These are phyloP conservation scores for Ischnus inquisitorius DNA, from an alignment of 2,888 invertebrate genomes.

Conservation along the genomic window DNA sequence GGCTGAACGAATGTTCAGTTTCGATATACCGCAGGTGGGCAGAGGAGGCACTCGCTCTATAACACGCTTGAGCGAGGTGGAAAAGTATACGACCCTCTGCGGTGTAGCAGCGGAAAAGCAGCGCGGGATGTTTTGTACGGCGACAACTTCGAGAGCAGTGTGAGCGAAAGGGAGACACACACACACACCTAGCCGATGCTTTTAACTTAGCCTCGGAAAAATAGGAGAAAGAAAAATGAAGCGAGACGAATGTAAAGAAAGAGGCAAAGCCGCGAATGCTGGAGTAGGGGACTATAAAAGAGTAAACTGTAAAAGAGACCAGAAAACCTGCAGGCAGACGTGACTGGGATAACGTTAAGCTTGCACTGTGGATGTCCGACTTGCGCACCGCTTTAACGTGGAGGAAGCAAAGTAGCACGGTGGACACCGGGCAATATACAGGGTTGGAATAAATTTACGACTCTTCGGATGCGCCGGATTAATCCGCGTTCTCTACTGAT, in stretches of 20 bases:
- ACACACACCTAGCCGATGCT: conserved; percentile 15
- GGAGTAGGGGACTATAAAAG: conserved; percentile 19
- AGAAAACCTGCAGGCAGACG: conserved; percentile 70
- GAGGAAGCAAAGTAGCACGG: conserved; percentile 21
- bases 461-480: conserved; percentile 74
- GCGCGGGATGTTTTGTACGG: conserved; percentile 36
- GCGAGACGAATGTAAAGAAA: conserved; percentile 39
- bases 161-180: background rate
- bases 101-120: conserved; percentile 33
- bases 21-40: conserved; percentile 6
- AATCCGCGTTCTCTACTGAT: conserved; percentile 70
- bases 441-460: conserved; percentile 80
- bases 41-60: background rate
- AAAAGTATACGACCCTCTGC: conserved; percentile 45
- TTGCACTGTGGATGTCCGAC: conserved; percentile 71
- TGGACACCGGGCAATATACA: conserved; percentile 67
- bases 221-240: conserved; percentile 47
- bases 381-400: conserved; percentile 48
- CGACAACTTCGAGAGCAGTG: conserved; percentile 21
- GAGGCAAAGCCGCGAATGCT: background rate
- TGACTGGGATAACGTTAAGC: conserved; percentile 80
- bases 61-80: background rate
- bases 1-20: conserved; percentile 40
- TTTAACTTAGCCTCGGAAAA: conserved; percentile 51
- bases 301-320: conserved; percentile 8